These are phyloP conservation scores for Pygoscelis antarcticus DNA, from an alignment of 2,113 vertebrate genomes.

Conservation along the genomic window DNA sequence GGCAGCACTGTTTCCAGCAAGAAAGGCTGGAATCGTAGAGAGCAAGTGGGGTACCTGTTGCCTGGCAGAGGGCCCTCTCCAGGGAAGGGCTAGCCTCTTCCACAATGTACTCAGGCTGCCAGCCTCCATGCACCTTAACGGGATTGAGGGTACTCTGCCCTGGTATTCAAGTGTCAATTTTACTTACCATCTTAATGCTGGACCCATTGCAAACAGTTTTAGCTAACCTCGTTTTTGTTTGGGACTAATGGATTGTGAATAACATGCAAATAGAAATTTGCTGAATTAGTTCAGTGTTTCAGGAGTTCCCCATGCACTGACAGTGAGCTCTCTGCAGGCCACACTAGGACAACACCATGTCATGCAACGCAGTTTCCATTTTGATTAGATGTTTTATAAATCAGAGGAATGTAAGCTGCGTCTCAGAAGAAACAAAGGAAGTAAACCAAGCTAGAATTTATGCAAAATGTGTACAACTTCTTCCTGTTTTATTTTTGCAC, in stretches of 20 bases:
- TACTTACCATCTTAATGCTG: neutral
- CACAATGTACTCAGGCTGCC: neutral
- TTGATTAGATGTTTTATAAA: neutral
- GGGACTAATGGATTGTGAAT: neutral
- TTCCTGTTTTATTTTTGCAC: neutral
- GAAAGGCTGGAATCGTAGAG: neutral
- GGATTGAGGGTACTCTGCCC: neutral
- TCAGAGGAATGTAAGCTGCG: neutral
- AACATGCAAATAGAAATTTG: neutral
- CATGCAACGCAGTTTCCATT: neutral
- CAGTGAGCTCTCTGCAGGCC: neutral
- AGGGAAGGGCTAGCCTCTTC: neutral
- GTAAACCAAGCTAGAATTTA: neutral
- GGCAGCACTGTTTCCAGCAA: neutral
- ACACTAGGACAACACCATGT: neutral
- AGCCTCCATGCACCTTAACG: accelerated
- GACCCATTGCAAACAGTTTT: neutral
- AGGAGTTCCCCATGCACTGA: neutral
- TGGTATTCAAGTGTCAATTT: neutral
- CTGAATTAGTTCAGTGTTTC: neutral
- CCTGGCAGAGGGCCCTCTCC: neutral
- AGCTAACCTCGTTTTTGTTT: neutral
- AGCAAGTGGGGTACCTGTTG: neutral
- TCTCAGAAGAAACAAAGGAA: neutral
- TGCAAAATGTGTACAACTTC: neutral